phyloP scores from a whole-genome alignment of 1,140 invertebrate genomes.

The Papilio dardanus region DNA sequence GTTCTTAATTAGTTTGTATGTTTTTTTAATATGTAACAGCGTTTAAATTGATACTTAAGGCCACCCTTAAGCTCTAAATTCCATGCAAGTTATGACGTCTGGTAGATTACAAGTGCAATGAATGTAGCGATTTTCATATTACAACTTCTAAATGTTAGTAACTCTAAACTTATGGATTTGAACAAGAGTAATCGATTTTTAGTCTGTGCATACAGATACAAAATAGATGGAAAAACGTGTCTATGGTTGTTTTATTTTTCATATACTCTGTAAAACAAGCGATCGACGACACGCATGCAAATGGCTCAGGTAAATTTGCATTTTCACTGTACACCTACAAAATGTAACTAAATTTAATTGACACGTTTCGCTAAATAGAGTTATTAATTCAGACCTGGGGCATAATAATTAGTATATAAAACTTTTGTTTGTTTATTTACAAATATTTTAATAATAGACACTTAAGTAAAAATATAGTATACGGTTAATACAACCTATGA shows the following conservation, averaged over 20 bases:
- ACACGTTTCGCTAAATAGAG: not conserved
- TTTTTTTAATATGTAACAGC: too few species aligned
- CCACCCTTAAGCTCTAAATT: too few species aligned
- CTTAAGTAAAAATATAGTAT: not conserved
- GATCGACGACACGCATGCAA: not conserved
- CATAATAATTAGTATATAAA: not conserved
- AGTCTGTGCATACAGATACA: not conserved
- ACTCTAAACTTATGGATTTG: too few species aligned
- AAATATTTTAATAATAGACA: not conserved
- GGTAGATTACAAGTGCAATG: too few species aligned
- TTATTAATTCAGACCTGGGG: too few species aligned
- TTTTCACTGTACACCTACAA: not conserved
- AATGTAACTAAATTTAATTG: slow-evolving; percentile 1
- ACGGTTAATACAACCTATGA: not conserved
- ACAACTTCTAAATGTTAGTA: too few species aligned
- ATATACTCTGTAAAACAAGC: not conserved
- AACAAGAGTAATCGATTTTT: too few species aligned
- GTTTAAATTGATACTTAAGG: too few species aligned
- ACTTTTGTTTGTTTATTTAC: not conserved
- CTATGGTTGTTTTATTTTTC: not conserved
- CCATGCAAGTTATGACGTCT: too few species aligned
- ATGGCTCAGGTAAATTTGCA: not conserved
- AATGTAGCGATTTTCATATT: too few species aligned
- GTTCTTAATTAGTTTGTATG: too few species aligned
- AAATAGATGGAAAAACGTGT: not conserved